Evolutionary conservation across 37 sponge, comb jelly and placozoan genomes (phyloP).

Genomic region (Aphrocallistes beatrix): DNA sequence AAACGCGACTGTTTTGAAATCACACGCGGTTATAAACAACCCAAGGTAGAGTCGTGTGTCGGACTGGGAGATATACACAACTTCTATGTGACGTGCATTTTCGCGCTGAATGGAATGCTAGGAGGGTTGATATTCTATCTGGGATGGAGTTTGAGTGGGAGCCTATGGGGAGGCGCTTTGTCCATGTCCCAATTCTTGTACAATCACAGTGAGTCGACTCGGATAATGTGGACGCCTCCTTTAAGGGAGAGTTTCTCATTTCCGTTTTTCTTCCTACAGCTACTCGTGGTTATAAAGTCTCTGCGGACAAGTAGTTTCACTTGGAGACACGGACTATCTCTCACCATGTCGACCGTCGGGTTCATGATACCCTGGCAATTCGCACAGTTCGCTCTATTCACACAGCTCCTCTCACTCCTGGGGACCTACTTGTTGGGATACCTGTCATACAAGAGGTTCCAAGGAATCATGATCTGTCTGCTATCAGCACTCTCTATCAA

Average conservation of each 20-base stretch:
- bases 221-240: slow-evolving; percentile 95
- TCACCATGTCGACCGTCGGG: slow-evolving; percentile 25
- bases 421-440: slow-evolving; percentile 26
- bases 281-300: slow-evolving; percentile 33
- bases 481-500: slow-evolving; percentile 34
- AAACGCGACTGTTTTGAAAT: slow-evolving; percentile 48
- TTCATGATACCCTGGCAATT: slow-evolving; percentile 93
- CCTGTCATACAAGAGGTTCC: slow-evolving; percentile 15
- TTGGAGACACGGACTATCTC: neutral
- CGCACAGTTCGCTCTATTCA: slow-evolving; percentile 76
- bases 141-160: slow-evolving; percentile 37
- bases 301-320: slow-evolving; percentile 26
- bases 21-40: slow-evolving; percentile 46
- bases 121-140: slow-evolving; percentile 43
- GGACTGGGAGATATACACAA: slow-evolving; percentile 60
- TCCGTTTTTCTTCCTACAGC: slow-evolving; percentile 71
- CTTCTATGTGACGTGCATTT: slow-evolving; percentile 76
- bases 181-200: slow-evolving; percentile 42
- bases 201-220: slow-evolving; percentile 71
- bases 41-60: slow-evolving; percentile 43
- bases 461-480: slow-evolving; percentile 18
- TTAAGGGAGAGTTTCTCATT: slow-evolving; percentile 90
- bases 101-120: slow-evolving; percentile 62
- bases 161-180: slow-evolving; percentile 42
- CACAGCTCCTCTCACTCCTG: slow-evolving; percentile 45